Evolutionary conservation across 2,113 vertebrate species (phyloP), one percentile per base, ranked within the genome.

Genomic region (Paramisgurnus dabryanus): DNA sequence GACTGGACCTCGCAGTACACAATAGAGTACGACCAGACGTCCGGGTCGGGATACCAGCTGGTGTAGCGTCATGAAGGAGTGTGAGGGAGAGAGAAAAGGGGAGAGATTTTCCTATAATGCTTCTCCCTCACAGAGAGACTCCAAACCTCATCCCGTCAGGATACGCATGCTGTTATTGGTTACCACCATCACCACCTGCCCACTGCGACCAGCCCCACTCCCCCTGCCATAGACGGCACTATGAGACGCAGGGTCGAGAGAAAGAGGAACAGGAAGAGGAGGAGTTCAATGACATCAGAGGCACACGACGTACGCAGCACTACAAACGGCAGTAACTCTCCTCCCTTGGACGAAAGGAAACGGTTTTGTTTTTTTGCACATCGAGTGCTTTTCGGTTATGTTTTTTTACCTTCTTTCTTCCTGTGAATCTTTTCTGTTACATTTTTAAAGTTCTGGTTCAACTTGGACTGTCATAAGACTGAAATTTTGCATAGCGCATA

Each of bases 1-100:
- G 98, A 99, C 95, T 99, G 98, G 98, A 99, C 98, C 86, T 93
- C 94, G 72, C 98, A 99, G 93, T 98, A 96, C 88, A 96, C 97
- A 88, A 98, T 99, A 94, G 98, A 99, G 80, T 99, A 99, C 67
- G 97, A 99, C 92, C 98, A 99, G 87, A 95, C 95, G 61, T 95
- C 97, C 82, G 98, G 98, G 86, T 96, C 96, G 76, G 98, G 98
- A 89, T 99, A 99, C 91, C 98, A 99, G 91, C 95, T 99, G 10
- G 98, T 99, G 93, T 99, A 96, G 93, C 87, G 88, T 57, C 66
- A 11, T 17, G 80, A 4, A 53, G 50, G 49, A 64, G 27, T 4
- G 67, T 55, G 63, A 34, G 43, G 77, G 45, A 76, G 22, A 41
- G 47, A 12, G 68, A 76, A 65, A 67, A 72, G 34, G 73, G 69